phyloP scores from a whole-genome alignment of 2,113 vertebrate species.

The Polypterus bichir region DNA sequence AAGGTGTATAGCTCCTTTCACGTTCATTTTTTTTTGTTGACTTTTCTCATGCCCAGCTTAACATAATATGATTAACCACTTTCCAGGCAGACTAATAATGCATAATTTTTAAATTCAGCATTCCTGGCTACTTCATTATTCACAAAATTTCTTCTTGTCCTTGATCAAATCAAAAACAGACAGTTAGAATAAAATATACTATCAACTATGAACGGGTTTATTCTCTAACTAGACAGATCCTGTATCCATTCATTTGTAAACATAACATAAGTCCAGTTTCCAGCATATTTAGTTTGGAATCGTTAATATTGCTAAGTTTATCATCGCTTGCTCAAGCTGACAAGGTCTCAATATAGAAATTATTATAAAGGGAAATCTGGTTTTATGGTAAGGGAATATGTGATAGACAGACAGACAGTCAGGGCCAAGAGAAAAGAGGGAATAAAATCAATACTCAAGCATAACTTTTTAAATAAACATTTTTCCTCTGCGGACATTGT shows the following conservation, averaged over 20 bases:
- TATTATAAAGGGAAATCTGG: conserved; percentile 28
- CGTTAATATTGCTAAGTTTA: conserved; percentile 33
- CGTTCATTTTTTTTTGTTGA: too few relatives aligned
- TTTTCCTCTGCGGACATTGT: conserved; percentile 48
- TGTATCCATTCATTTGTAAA: conserved; percentile 34
- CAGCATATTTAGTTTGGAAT: conserved; percentile 41
- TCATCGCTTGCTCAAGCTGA: conserved; percentile 29
- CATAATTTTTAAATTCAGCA: too few relatives aligned
- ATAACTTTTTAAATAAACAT: conserved; percentile 66
- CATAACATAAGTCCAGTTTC: conserved; percentile 28
- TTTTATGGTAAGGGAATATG: conserved; percentile 23
- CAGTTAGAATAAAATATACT: too few relatives aligned
- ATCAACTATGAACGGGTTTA: conserved; percentile 26
- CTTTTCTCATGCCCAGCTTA: too few relatives aligned
- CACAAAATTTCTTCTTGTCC: too few relatives aligned
- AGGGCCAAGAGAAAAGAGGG: conserved; percentile 45
- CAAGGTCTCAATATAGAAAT: conserved; percentile 25
- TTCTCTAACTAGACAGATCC: conserved; percentile 27
- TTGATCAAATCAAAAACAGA: too few relatives aligned
- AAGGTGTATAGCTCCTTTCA: too few relatives aligned
- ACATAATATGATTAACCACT: too few relatives aligned
- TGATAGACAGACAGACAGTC: conserved; percentile 46
- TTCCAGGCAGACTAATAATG: too few relatives aligned
- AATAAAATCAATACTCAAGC: conserved; percentile 56
- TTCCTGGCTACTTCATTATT: too few relatives aligned